These are phyloP conservation scores for Urocyon cinereoargenteus DNA, from an alignment of 2,797 vertebrate species.

Conservation along the genomic window DNA sequence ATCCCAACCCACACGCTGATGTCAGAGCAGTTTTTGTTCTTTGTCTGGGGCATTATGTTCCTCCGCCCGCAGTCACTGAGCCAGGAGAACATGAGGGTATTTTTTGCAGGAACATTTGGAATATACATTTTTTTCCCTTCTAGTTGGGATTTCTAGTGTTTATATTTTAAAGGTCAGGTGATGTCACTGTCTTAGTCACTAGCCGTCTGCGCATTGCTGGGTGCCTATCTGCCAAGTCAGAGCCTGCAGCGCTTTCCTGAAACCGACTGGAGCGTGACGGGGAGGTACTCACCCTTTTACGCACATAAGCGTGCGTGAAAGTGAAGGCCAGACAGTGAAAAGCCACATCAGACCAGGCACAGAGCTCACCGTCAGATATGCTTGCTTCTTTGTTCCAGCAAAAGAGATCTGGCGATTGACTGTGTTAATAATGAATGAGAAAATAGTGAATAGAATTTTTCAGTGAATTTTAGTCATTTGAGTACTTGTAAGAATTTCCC, in stretches of 20 bases:
- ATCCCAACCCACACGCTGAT: constrained; percentile 30
- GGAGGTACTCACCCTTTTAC: not conserved
- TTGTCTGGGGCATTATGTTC: not conserved
- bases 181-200: constrained; percentile 41
- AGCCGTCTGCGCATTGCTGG: not conserved
- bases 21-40: constrained; percentile 11
- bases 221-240: not conserved
- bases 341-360: not conserved
- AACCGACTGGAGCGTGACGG: not conserved
- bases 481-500: not conserved
- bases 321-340: not conserved
- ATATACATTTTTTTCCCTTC: not conserved
- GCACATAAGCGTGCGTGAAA: not conserved
- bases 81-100: not conserved
- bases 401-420: not conserved
- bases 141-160: not conserved
- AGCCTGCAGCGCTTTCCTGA: not conserved
- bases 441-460: not conserved
- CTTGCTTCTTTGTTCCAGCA: not conserved
- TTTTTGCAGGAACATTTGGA: not conserved
- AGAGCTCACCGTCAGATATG: not conserved
- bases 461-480: not conserved
- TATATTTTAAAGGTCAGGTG: constrained; percentile 55
- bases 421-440: not conserved
- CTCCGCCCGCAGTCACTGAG: not conserved